phyloP scores from a whole-genome alignment of 2,797 vertebrate species.

The Microhierax caerulescens region DNA sequence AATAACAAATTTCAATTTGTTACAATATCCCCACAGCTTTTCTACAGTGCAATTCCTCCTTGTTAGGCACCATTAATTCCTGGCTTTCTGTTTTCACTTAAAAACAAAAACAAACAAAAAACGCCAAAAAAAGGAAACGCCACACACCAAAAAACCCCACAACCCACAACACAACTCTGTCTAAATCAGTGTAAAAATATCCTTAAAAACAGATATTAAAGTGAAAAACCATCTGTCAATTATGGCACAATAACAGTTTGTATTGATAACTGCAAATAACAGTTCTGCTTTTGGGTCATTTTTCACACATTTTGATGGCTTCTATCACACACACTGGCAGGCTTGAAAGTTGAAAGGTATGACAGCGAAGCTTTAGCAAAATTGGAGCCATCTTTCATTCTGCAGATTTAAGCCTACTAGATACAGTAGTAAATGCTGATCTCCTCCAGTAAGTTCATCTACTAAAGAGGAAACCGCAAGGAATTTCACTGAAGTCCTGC shows the following conservation, averaged over 20 bases:
- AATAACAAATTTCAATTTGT: neutral
- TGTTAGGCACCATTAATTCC: neutral
- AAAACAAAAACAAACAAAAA: neutral
- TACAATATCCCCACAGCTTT: neutral
- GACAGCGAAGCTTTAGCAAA: slow-evolving; percentile 30
- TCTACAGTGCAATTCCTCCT: neutral
- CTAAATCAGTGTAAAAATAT: slow-evolving; percentile 67
- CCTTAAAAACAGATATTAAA: slow-evolving; percentile 70
- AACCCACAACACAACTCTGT: neutral
- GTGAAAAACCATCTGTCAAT: slow-evolving; percentile 69
- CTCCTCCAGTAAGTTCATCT: neutral
- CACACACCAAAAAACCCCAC: neutral
- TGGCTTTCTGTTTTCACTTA: neutral
- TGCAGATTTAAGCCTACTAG: neutral
- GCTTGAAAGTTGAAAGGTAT: slow-evolving; percentile 60
- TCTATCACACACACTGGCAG: slow-evolving; percentile 63
- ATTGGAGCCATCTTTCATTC: slow-evolving; percentile 9
- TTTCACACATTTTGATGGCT: slow-evolving; percentile 69
- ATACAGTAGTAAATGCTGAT: neutral
- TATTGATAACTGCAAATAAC: slow-evolving; percentile 68
- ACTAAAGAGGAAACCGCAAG: neutral
- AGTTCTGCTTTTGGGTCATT: slow-evolving; percentile 69
- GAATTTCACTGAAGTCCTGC: neutral
- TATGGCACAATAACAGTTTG: slow-evolving; percentile 71
- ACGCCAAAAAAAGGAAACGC: neutral